Evolutionary conservation across 2,113 vertebrate species (phyloP).

Genomic region (Zosterops hypoxanthus): DNA sequence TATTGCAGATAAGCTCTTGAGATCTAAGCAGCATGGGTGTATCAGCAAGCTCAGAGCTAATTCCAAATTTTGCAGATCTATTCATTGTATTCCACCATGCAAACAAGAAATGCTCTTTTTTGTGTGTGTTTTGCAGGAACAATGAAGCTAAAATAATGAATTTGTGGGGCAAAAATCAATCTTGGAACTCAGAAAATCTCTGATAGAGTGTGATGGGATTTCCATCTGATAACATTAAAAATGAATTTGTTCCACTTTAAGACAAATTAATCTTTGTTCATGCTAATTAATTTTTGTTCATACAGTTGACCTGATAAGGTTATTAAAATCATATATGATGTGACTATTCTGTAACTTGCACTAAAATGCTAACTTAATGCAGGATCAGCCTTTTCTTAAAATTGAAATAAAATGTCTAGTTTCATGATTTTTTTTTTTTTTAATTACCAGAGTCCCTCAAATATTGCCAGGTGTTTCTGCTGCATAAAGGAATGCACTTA

Average conservation of each 20-base stretch:
- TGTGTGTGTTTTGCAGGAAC: not conserved
- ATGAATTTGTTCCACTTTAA: not conserved
- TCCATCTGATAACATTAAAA: not conserved
- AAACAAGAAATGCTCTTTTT: not conserved
- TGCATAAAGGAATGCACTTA: not conserved
- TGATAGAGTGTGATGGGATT: not conserved
- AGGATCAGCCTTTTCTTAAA: not conserved
- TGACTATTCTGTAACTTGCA: not conserved
- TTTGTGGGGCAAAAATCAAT: too few relatives aligned
- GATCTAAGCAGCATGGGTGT: not conserved
- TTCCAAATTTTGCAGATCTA: not conserved
- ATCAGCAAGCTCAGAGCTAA: not conserved
- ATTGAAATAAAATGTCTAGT: not conserved
- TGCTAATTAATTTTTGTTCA: not conserved
- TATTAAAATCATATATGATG: not conserved
- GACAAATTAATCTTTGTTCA: not conserved
- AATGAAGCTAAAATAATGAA: not conserved
- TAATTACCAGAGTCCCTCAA: not conserved
- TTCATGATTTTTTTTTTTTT: not conserved
- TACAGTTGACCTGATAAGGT: not conserved
- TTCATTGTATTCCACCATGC: not conserved
- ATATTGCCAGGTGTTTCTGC: not conserved
- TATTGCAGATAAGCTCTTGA: not conserved
- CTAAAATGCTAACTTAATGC: not conserved
- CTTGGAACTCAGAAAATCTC: not conserved